Percentiles rank a stretch among this genome's conserved stretches.
Conservation (phyloP, 2,797 vertebrate genomes). For the Orientallactaga sibirica region DNA sequence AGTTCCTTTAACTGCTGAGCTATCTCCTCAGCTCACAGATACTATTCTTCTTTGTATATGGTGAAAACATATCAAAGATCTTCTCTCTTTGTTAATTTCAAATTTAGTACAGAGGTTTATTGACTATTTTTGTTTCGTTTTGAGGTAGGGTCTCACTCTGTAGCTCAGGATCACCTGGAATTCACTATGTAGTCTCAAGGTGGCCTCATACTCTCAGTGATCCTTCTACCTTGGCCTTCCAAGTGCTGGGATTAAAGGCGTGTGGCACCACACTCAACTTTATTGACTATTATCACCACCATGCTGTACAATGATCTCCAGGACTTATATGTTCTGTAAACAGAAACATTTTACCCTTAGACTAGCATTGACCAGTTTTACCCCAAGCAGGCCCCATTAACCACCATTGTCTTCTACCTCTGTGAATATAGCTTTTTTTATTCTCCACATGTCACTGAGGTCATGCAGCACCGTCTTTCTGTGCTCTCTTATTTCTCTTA, state of each 20-base stretch:
- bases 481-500: background rate
- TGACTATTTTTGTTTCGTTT: background rate
- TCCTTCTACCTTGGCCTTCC: no score
- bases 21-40: background rate
- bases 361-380: background rate
- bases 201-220: no score
- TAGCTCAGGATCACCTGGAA: no score
- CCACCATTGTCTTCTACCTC: background rate
- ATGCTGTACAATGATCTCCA: no score
- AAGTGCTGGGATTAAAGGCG: no score
- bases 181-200: no score
- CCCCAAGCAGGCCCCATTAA: accelerated
- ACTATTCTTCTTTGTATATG: background rate
- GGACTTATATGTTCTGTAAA: background rate
- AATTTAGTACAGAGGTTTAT: background rate
- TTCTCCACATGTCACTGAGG: background rate
- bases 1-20: no score
- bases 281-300: no score
- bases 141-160: no score
- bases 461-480: background rate
- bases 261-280: no score
- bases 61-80: background rate
- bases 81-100: background rate
- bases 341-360: background rate
- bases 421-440: background rate